Percentiles rank a stretch among this genome's conserved stretches.
Evolutionary conservation across 2,888 invertebrate genomes (phyloP).

Genomic region (Eupithecia pulchellata): DNA sequence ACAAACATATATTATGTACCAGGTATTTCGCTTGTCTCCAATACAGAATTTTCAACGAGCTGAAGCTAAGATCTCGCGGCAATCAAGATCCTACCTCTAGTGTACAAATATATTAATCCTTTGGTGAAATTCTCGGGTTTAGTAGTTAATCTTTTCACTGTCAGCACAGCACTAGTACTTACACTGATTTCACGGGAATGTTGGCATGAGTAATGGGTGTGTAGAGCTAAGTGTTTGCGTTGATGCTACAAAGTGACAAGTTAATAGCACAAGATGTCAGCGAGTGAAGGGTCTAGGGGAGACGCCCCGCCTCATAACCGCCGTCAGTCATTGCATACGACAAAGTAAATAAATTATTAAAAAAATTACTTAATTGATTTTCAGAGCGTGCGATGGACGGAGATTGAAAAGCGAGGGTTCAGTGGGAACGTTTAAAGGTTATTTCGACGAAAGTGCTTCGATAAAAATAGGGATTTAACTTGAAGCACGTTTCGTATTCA

Average conservation of each 20-base stretch:
- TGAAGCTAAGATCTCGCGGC: neutral
- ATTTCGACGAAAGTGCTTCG: neutral
- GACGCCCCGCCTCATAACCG: slow-evolving; percentile 46
- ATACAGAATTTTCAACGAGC: neutral
- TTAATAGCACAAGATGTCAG: slow-evolving; percentile 73
- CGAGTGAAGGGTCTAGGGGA: slow-evolving; percentile 58
- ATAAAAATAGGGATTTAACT: slow-evolving; percentile 13
- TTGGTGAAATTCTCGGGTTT: no score
- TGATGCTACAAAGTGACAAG: slow-evolving; percentile 67
- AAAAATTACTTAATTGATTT: slow-evolving; percentile 38
- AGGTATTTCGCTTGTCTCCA: no score
- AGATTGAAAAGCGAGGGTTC: slow-evolving; percentile 23
- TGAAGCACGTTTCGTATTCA: slow-evolving; percentile 15
- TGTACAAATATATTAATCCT: slow-evolving; percentile 12
- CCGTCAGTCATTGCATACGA: slow-evolving; percentile 40
- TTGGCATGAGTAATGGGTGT: slow-evolving; percentile 21
- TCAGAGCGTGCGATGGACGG: slow-evolving; percentile 19
- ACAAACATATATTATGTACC: no score
- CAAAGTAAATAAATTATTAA: slow-evolving; percentile 40
- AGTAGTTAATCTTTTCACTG: neutral
- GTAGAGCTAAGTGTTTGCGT: slow-evolving; percentile 44
- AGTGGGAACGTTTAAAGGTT: slow-evolving; percentile 14
- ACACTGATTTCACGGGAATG: slow-evolving; percentile 10
- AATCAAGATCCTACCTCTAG: neutral
- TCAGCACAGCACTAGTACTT: neutral